Evolutionary conservation across 2,888 invertebrate genomes (phyloP).

Genomic region (Argyresthia albistria): DNA sequence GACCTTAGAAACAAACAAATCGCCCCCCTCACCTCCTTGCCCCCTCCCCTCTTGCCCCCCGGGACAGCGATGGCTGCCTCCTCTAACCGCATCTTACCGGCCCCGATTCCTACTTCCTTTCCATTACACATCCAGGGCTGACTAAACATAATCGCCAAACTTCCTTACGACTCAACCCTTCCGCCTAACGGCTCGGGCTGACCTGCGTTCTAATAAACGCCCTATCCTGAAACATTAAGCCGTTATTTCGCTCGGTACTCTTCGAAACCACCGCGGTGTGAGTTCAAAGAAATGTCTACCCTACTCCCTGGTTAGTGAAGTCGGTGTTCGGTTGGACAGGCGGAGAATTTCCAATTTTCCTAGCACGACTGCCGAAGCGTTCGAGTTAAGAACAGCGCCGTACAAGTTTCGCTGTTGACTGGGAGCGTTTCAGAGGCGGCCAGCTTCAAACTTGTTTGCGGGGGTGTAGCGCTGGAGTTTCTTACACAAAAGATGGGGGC

Average conservation of each 20-base stretch:
- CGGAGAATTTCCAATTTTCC: constrained; percentile 58
- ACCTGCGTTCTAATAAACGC: constrained; percentile 30
- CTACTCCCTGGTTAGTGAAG: constrained; percentile 4
- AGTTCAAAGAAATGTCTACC: background rate
- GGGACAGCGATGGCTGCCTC: background rate
- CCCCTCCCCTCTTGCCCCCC: background rate
- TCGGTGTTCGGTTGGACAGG: constrained; percentile 16
- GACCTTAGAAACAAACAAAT: constrained; percentile 1
- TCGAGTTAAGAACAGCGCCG: constrained; percentile 65
- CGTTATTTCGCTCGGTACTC: background rate
- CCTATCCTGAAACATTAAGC: constrained; percentile 17
- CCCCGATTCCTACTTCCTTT: constrained; percentile 57
- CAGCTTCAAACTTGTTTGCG: constrained; percentile 60
- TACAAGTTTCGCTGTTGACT: constrained; percentile 63
- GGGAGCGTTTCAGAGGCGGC: constrained; percentile 52
- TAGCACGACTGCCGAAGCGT: constrained; percentile 60
- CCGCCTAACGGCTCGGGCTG: constrained; percentile 43
- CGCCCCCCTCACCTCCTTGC: background rate
- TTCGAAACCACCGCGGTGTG: background rate
- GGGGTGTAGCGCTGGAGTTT: constrained; percentile 56
- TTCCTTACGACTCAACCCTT: constrained; percentile 72
- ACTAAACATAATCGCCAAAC: constrained; percentile 72
- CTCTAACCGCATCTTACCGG: background rate
- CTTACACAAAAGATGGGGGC: constrained; percentile 44
- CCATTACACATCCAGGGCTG: constrained; percentile 63